Percentiles rank a stretch among this genome's conserved stretches.
These are phyloP conservation scores for Isurus oxyrinchus DNA, from an alignment of 2,113 vertebrate genomes.

Conservation along the genomic window DNA sequence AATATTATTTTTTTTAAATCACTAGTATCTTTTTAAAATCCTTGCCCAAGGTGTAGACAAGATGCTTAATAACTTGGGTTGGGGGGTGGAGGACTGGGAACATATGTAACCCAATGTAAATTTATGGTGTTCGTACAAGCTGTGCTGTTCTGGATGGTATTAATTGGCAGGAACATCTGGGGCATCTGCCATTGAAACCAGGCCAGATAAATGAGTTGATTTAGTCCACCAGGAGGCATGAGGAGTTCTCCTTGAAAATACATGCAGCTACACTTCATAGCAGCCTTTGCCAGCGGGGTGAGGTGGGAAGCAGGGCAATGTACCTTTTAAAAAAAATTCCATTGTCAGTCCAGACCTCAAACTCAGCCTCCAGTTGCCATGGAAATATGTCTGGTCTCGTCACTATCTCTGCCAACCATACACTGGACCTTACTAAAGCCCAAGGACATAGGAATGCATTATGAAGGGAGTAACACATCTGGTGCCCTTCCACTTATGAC, in stretches of 20 bases:
- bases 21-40: not conserved
- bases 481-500: not conserved
- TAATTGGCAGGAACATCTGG: not conserved
- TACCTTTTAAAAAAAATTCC: not conserved
- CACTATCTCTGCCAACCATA: not conserved
- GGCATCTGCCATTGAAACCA: not conserved
- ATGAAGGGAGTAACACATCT: not conserved
- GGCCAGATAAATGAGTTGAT: not conserved
- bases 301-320: not conserved
- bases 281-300: not conserved
- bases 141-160: not conserved
- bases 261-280: not conserved
- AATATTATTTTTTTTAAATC: not conserved
- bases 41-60: not conserved
- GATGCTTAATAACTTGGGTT: not conserved
- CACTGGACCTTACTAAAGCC: not conserved
- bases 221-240: not conserved
- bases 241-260: not conserved
- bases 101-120: not conserved
- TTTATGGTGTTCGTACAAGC: not conserved
- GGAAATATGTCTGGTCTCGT: not conserved
- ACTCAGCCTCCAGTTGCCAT: not conserved
- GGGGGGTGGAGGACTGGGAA: not conserved
- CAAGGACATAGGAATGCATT: not conserved
- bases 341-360: not conserved